phyloP scores from a whole-genome alignment of 64 coral and sea anemone genomes.

The Orbicella faveolata region DNA sequence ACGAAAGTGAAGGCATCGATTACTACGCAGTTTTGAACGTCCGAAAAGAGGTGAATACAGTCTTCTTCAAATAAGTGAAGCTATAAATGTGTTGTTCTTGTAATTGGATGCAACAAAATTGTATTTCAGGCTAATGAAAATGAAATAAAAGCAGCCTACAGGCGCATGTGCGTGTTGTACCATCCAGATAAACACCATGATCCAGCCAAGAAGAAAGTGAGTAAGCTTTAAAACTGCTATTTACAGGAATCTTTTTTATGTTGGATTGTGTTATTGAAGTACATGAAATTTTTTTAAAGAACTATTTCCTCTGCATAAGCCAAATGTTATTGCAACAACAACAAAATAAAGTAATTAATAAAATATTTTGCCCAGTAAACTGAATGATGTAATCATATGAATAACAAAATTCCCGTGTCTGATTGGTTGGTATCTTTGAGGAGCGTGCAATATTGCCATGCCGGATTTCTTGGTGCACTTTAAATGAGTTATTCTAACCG shows the following conservation, averaged over 20 bases:
- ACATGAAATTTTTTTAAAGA: neutral
- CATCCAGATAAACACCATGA: slow-evolving; percentile 90
- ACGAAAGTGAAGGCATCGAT: slow-evolving; percentile 68
- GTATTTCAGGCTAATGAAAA: slow-evolving; percentile 79
- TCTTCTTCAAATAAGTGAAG: neutral
- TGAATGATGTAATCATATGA: too few relatives aligned
- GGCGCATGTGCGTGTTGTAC: slow-evolving; percentile 88
- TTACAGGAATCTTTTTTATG: neutral
- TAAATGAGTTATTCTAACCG: too few relatives aligned
- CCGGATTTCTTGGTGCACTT: too few relatives aligned
- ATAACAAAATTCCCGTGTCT: too few relatives aligned
- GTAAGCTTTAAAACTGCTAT: neutral
- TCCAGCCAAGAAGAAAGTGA: slow-evolving; percentile 81
- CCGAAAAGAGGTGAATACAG: slow-evolving; percentile 73
- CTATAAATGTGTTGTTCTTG: neutral
- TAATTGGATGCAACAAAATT: slow-evolving; percentile 2
- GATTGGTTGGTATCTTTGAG: too few relatives aligned
- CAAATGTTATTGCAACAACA: too few relatives aligned
- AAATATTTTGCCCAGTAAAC: too few relatives aligned
- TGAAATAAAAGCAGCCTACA: slow-evolving; percentile 83
- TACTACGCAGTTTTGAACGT: slow-evolving; percentile 95
- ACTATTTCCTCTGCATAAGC: too few relatives aligned
- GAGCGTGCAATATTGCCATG: too few relatives aligned
- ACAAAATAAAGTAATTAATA: too few relatives aligned
- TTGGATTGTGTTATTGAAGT: neutral